Conservation (phyloP, 1,140 invertebrate genomes). For the Macrocentrus cingulum region DNA sequence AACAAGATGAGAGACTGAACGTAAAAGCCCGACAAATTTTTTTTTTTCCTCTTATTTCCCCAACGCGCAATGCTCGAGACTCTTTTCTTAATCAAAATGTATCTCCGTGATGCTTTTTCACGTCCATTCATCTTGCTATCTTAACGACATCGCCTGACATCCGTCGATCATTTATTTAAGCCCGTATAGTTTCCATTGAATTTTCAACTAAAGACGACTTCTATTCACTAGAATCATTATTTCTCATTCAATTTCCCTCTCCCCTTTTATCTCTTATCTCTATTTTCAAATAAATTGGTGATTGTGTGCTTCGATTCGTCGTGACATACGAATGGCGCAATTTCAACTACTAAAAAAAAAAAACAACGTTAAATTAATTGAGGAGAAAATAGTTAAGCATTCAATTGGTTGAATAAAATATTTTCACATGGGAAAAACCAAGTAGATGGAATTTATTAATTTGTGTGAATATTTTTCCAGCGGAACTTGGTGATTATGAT, state of each 20-base stretch:
- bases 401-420: too few relatives aligned
- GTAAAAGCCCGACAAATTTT: too few relatives aligned
- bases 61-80: too few relatives aligned
- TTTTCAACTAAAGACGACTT: not conserved
- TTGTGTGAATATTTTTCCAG: slow-evolving; percentile 61
- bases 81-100: slow-evolving; percentile 1
- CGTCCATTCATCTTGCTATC: not conserved
- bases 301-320: slow-evolving; percentile 1
- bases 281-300: not conserved
- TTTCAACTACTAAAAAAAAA: too few relatives aligned
- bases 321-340: too few relatives aligned
- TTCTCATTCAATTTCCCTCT: slow-evolving; percentile 6
- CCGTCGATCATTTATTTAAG: too few relatives aligned
- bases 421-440: too few relatives aligned
- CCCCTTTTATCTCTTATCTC: not conserved
- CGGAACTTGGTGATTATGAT: slow-evolving; percentile 97
- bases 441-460: slow-evolving; percentile 16
- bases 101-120: not conserved
- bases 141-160: not conserved
- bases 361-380: too few relatives aligned
- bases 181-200: too few relatives aligned
- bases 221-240: not conserved
- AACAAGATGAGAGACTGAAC: too few relatives aligned
- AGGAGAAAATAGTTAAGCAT: too few relatives aligned
- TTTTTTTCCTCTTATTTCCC: too few relatives aligned